Conservation (phyloP, 1,140 invertebrate species). For the Lysiphlebus fabarum region DNA sequence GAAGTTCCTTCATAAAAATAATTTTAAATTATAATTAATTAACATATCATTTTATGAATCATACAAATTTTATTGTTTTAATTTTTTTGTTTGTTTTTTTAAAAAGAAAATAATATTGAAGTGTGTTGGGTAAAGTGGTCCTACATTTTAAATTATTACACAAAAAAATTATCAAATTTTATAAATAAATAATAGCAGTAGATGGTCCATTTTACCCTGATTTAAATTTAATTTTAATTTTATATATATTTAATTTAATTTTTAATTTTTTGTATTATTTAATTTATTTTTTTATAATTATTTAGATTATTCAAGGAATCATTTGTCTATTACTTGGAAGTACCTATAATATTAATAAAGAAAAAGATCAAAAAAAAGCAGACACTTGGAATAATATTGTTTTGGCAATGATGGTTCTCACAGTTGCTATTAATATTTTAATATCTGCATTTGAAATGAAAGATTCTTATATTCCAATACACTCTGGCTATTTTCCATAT, state of each 20-base stretch:
- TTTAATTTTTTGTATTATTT: constrained; percentile 28
- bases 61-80: not conserved
- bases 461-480: constrained; percentile 23
- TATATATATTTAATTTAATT: constrained; percentile 31
- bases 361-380: constrained; percentile 58
- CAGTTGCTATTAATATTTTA: constrained; percentile 61
- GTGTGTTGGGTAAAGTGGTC: too few species aligned
- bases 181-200: constrained; percentile 5
- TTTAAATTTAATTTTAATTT: constrained; percentile 34
- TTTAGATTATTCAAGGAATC: constrained; percentile 61
- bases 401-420: constrained; percentile 59
- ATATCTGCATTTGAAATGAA: constrained; percentile 60
- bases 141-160: not conserved
- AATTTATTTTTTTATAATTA: constrained; percentile 26
- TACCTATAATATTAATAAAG: constrained; percentile 63
- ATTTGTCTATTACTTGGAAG: constrained; percentile 61
- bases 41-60: too few species aligned
- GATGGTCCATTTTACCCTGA: constrained; percentile 36
- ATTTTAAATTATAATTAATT: not conserved
- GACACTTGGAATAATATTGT: constrained; percentile 63
- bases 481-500: not conserved
- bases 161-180: constrained; percentile 4
- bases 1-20: not conserved
- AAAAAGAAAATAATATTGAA: too few species aligned
- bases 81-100: too few species aligned